phyloP scores from a whole-genome alignment of 2,888 invertebrate species.

The Sinhomidia bicolor region DNA sequence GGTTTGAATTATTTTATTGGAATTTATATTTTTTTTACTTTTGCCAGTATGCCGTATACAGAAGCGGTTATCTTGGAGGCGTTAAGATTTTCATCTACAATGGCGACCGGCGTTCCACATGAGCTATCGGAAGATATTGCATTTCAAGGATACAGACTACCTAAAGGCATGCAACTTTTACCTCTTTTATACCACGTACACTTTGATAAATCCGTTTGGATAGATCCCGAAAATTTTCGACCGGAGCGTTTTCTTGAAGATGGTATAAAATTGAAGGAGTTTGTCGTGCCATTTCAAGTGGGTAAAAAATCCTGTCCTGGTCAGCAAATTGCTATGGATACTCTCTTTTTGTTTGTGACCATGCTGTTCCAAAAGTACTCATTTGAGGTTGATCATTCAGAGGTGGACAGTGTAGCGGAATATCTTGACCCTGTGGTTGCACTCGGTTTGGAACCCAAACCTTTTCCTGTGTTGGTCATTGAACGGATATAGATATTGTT shows the following conservation, averaged over 20 bases:
- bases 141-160: slow-evolving; percentile 44
- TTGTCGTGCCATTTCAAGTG: neutral
- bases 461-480: too few relatives aligned
- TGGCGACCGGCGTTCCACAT: slow-evolving; percentile 72
- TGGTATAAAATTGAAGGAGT: neutral
- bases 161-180: slow-evolving; percentile 62
- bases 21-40: neutral
- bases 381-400: neutral
- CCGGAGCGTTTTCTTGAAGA: slow-evolving; percentile 76
- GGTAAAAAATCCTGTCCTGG: neutral
- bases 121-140: slow-evolving; percentile 3
- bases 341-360: neutral
- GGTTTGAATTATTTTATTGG: too few relatives aligned
- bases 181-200: slow-evolving; percentile 68
- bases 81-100: slow-evolving; percentile 59
- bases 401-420: neutral
- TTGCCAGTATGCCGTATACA: slow-evolving; percentile 16
- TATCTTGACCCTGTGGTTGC: neutral
- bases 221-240: slow-evolving; percentile 75
- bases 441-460: neutral
- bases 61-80: slow-evolving; percentile 66
- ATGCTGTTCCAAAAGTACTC: neutral
- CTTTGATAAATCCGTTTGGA: slow-evolving; percentile 73
- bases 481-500: too few relatives aligned
- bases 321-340: neutral